Evolutionary conservation across 35 echinoderm and acorn worm species (phyloP), one percentile per base, ranked within the genome.

Genomic region (Diadema setosum): DNA sequence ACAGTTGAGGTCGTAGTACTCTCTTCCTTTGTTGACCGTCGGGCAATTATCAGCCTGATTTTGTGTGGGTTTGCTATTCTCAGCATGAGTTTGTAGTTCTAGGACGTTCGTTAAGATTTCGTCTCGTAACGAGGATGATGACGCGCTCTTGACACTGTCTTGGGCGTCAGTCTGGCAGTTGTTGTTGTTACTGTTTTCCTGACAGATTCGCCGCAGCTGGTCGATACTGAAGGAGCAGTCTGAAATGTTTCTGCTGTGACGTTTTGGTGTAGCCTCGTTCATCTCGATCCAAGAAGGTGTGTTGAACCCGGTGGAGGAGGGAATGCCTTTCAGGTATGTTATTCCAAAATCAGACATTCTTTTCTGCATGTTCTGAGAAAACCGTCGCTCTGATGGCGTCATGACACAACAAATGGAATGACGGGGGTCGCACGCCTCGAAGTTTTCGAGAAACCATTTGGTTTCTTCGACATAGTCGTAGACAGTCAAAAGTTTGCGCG

Each of bases 371-470:
- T 78, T 78, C 40, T 78, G 73, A 33, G 73, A 78, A 21, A 78
- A 78, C 9, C 73, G 73, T 35, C 73, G 33, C 73, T 78, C 73
- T 25, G 73, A n/a, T 23, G 73, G 44, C 11, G 73, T 42, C 40
- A 78, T 43, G 2, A 41, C 27, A 78, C 73, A 26, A 41, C 34
- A 12, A 41, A 78, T 78, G 27, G 73, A 78, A 41, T 78, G 73
- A 9, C 73, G 73, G 20, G 73, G 6, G 44, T 78, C 73, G 34
- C 73, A 78, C 24, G 73, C 73, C 44, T 78, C 73, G 39, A 78
- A 78, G 73, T 78, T 78, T 23, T 78, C 73, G 24, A 78, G 73
- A 25, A 78, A 78, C 73, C 73, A 78, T 41, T 78, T 78, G 39
- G 73, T 78, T 21, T 78, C 73, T 32, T 78, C 73, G 14, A 78